Evolutionary conservation across 2,797 vertebrate species (phyloP).

Genomic region (Enteromius argenteus): DNA sequence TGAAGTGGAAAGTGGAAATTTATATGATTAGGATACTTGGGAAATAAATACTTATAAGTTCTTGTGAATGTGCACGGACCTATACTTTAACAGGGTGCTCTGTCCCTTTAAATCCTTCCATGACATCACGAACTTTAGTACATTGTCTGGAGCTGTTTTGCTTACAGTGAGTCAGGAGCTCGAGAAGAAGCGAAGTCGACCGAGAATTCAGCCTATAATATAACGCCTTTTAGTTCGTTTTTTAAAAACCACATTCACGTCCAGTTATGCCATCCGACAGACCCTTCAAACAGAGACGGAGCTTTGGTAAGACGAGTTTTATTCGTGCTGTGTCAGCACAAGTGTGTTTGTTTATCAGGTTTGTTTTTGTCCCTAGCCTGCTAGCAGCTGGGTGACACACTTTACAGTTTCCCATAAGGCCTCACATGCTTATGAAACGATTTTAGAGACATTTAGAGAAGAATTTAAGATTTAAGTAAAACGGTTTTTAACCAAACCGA

Average conservation of each 20-base stretch:
- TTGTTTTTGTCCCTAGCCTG: slow-evolving; percentile 35
- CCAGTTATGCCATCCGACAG: slow-evolving; percentile 90
- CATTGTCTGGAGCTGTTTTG: slow-evolving; percentile 68
- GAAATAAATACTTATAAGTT: not conserved
- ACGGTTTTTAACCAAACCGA: not conserved
- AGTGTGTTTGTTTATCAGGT: slow-evolving; percentile 40
- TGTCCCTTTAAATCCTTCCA: slow-evolving; percentile 67
- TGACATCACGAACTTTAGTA: slow-evolving; percentile 76
- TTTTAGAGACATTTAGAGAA: not conserved
- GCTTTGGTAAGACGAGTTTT: slow-evolving; percentile 82
- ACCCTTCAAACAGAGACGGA: slow-evolving; percentile 95
- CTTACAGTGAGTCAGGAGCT: slow-evolving; percentile 50
- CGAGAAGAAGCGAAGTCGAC: slow-evolving; percentile 35
- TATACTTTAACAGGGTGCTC: slow-evolving; percentile 16
- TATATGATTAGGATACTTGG: not conserved
- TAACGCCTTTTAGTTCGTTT: not conserved
- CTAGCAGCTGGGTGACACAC: slow-evolving; percentile 13
- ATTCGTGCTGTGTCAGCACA: slow-evolving; percentile 11
- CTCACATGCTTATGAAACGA: not conserved
- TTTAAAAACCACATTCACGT: not conserved
- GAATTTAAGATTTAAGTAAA: not conserved
- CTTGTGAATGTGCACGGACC: not conserved
- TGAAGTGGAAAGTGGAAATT: not conserved
- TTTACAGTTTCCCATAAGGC: not conserved
- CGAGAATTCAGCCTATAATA: slow-evolving; percentile 30